Evolutionary conservation across 2,113 vertebrate genomes (phyloP).

Genomic region (Rhea pennata): DNA sequence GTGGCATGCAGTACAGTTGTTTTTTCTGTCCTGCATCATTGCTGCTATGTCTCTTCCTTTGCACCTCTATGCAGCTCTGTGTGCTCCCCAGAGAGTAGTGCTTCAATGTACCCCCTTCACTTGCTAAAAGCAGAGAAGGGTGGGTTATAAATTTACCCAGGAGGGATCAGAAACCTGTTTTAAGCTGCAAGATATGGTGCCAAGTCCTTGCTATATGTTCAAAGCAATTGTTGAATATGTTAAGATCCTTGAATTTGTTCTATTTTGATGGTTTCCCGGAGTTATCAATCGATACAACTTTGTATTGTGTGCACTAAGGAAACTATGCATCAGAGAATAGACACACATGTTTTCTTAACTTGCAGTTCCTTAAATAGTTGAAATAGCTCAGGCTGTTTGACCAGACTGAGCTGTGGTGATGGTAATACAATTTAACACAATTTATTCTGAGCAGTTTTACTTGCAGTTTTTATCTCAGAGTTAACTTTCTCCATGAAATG

Average conservation of each 20-base stretch:
- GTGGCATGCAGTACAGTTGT: too few species aligned
- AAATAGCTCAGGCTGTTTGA: not conserved
- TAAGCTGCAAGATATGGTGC: fast-evolving
- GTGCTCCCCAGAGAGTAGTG: not conserved
- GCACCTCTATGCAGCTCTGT: not conserved
- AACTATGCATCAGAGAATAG: not conserved
- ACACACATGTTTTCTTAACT: fast-evolving
- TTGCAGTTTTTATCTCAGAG: fast-evolving
- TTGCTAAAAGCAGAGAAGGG: not conserved
- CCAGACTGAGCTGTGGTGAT: fast-evolving
- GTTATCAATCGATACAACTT: not conserved
- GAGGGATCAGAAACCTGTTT: not conserved
- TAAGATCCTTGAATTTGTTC: not conserved
- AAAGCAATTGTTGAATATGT: not conserved
- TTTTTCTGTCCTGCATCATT: not conserved
- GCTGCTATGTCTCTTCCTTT: not conserved
- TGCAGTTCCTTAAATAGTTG: not conserved
- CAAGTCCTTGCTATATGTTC: not conserved
- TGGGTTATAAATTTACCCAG: too few species aligned
- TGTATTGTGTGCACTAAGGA: not conserved
- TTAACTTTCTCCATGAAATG: not conserved
- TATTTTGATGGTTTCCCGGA: not conserved
- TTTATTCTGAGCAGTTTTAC: not conserved
- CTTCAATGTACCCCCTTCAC: fast-evolving
- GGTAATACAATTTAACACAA: not conserved